Evolutionary conservation across 2,113 vertebrate genomes (phyloP), one percentile per base, ranked within the genome.

Genomic region (Eidolon helvum): DNA sequence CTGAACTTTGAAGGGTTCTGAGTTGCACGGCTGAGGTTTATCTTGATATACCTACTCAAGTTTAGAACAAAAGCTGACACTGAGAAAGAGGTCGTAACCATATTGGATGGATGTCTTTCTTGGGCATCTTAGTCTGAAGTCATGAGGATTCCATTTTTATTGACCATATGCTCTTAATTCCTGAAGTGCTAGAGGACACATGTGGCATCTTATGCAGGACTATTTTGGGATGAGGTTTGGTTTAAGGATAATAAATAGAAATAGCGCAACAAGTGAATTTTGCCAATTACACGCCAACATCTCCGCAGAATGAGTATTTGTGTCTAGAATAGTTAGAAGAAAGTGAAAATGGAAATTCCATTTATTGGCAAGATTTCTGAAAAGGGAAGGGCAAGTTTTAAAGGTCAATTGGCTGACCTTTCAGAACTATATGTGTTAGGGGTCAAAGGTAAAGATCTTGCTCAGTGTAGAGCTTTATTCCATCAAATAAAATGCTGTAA

Each of bases 141-240:
- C 94, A 88, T 30, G 43, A 68, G 55, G 93, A 93, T 94, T 98
- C 97, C 96, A n/a, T 94, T 98, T 98, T 98, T 98, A 96, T 97
- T 93, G 87, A 10, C 83, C 85, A 87, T 35, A 33, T 97, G 91
- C 95, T 98, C 96, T 71, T 95, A 96, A 96, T 98, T 98, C 90
- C 96, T 98, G 71, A 93, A 95, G 91, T 92, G 87, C 97, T 97
- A 94, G 90, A 95, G 87, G 97, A 94, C 1, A 0, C 82, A 88
- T 91, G 94, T 97, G 80, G 24, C 66, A 90, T 97, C 94, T 98
- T 93, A 10, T 35, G 90, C 61, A 7, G 91, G 84, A 83, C 96
- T 95, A 93, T 96, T 98, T 98, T 96, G 89, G 94, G 97, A 97
- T 10, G 63, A 97, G 68, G 84, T 97, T 97, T 97, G 86, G 92